These are phyloP conservation scores for Sminthurides aquaticus DNA, from an alignment of 2,888 invertebrate genomes.

Conservation along the genomic window DNA sequence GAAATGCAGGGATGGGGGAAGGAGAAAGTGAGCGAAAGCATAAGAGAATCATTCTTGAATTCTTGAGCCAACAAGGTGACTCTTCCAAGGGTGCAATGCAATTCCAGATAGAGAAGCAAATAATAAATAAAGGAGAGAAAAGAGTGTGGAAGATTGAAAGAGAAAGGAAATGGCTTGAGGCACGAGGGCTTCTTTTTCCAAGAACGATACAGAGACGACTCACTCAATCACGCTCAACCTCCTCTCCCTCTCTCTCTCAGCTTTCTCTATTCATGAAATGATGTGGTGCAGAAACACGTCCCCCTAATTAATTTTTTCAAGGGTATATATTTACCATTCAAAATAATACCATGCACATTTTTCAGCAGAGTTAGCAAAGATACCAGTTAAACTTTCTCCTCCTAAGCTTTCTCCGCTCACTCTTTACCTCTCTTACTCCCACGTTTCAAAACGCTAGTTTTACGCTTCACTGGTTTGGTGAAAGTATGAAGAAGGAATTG, in stretches of 20 bases:
- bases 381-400: neutral
- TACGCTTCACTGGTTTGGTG: neutral
- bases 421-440: no score
- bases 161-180: neutral
- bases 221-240: neutral
- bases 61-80: neutral
- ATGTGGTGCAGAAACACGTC: slow-evolving; percentile 27
- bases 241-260: neutral
- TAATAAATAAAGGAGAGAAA: neutral
- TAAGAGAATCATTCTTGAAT: neutral
- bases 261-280: slow-evolving; percentile 21
- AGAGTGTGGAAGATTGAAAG: neutral
- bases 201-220: neutral
- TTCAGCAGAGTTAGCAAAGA: no score
- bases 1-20: neutral
- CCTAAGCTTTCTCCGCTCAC: no score
- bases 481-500: no score
- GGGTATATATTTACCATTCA: slow-evolving; percentile 9
- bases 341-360: neutral
- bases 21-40: neutral
- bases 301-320: slow-evolving; percentile 29
- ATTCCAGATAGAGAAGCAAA: neutral
- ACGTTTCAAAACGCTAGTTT: no score
- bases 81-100: neutral
- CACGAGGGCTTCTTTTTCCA: neutral